Base-by-base conservation (phyloP, 1,140 invertebrate genomes). In the Camponotus pennsylvanicus region DNA sequence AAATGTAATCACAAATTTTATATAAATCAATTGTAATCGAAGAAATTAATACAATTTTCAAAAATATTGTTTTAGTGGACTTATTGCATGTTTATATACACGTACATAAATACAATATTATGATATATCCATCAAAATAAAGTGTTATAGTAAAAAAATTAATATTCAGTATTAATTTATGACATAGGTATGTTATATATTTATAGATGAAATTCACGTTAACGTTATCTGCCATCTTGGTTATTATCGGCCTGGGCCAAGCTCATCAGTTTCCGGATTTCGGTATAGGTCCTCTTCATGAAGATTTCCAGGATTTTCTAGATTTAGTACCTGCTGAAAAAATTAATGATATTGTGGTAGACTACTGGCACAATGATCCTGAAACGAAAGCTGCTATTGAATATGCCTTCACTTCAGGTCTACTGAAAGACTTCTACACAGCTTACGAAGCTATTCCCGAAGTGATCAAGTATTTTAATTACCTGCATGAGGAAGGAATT, bases 391-490 rank as follows among this genome's bases (percentile, higher is more conserved):
- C n/a, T 1, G 63, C 78, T 8, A 0, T 89, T 0, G 0, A 55
- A 9, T 89, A 87, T 49, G 1, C 89, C 0, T 2, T 9, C 42
- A 59, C 27, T 1, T 42, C 64, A 0, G 34, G 40, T 0, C 8
- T 88, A 0, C 61, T 89, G 0, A 85, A 79, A 75, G 0, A 82
- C 0, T 37, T 91, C 61, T 2, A 91, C 4, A 0, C 3, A 0
- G 78, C 89, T 5, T 8, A 91, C 9, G 89, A 93, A 45, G 9
- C 18, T 0, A 73, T 92, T 32, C 40, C 85, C 15, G 86, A 91
- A 80, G 70, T 90, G 11, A 69, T 61, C 4, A 40, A 86, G 0
- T 34, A 92, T 2, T n/a, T 87, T 0, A 52, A 75, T 0, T 93
- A 91, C 37, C 0, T 93, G 11, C 27, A 92, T 1, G 67, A 70